Percentiles rank a stretch among this genome's conserved stretches.
phyloP scores from a whole-genome alignment of 2,888 invertebrate genomes.

The Zeuzera pyrina region DNA sequence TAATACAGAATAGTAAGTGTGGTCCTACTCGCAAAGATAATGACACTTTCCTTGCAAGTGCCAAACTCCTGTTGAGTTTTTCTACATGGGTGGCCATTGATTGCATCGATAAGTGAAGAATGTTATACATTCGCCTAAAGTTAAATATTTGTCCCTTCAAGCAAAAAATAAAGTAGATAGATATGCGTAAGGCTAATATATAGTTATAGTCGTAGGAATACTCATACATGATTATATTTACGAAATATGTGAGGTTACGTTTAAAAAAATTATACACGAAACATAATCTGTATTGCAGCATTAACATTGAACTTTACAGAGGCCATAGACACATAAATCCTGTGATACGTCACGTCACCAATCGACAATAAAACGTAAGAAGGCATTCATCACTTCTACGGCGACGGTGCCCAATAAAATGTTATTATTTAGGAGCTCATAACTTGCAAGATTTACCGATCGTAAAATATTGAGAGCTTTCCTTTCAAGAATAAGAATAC shows the following conservation, averaged over 20 bases:
- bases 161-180: too few relatives aligned
- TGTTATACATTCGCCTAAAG: too few relatives aligned
- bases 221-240: too few relatives aligned
- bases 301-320: slow-evolving; percentile 55
- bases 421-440: slow-evolving; percentile 68
- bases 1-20: too few relatives aligned
- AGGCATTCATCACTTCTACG: slow-evolving; percentile 55
- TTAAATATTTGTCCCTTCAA: too few relatives aligned
- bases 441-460: slow-evolving; percentile 60
- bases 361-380: slow-evolving; percentile 49
- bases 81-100: not conserved
- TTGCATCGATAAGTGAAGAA: slow-evolving; percentile 5
- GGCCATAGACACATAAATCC: slow-evolving; percentile 50
- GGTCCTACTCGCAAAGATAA: slow-evolving; percentile 13
- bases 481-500: slow-evolving; percentile 26
- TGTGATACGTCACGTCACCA: slow-evolving; percentile 39
- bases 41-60: slow-evolving; percentile 8
- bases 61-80: slow-evolving; percentile 22
- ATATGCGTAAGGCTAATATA: too few relatives aligned
- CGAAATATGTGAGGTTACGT: too few relatives aligned
- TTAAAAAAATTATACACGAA: slow-evolving; percentile 12
- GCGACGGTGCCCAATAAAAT: slow-evolving; percentile 57
- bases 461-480: slow-evolving; percentile 52
- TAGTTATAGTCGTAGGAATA: too few relatives aligned
- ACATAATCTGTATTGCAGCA: slow-evolving; percentile 30